Percentiles rank a stretch among this genome's conserved stretches.
These are phyloP conservation scores for Pseudococcus viburni DNA, from an alignment of 2,888 invertebrate genomes.

Conservation along the genomic window DNA sequence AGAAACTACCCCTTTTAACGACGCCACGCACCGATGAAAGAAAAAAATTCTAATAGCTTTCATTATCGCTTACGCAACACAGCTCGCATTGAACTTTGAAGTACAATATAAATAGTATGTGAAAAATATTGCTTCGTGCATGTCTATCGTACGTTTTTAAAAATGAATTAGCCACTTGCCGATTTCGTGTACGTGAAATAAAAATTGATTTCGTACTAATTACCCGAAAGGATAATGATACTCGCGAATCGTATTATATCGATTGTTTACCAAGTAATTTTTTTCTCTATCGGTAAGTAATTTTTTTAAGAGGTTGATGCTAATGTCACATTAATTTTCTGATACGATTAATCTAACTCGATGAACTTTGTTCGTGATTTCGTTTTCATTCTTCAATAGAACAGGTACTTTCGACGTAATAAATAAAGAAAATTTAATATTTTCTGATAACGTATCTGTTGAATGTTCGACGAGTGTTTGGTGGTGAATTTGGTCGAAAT, in stretches of 20 bases:
- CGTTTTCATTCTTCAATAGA: not conserved
- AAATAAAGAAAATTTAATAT: not conserved
- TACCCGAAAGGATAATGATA: conserved; percentile 19
- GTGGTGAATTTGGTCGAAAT: not conserved
- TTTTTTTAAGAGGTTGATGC: conserved; percentile 37
- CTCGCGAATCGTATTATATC: not conserved
- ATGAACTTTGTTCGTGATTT: conserved; percentile 23
- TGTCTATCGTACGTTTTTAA: conserved; percentile 12
- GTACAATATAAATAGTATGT: not conserved
- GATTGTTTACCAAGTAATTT: conserved; percentile 38
- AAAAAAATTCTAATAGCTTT: not conserved
- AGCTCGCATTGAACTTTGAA: not conserved
- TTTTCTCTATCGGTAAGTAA: conserved; percentile 3
- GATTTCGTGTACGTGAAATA: conserved; percentile 23
- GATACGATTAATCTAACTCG: not conserved
- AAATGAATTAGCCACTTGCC: conserved; percentile 18
- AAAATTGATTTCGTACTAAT: conserved; percentile 35
- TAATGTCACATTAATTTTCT: conserved; percentile 28
- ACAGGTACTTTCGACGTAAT: not conserved
- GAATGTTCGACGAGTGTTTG: not conserved
- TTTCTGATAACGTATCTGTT: conserved; percentile 25
- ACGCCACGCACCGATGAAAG: not conserved
- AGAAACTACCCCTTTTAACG: not conserved
- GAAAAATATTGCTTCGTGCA: conserved; percentile 12
- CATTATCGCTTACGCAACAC: conserved; percentile 18